Evolutionary conservation across 1,140 invertebrate genomes (phyloP), one percentile per base, ranked within the genome.

Genomic region (Archivesica marissinica): DNA sequence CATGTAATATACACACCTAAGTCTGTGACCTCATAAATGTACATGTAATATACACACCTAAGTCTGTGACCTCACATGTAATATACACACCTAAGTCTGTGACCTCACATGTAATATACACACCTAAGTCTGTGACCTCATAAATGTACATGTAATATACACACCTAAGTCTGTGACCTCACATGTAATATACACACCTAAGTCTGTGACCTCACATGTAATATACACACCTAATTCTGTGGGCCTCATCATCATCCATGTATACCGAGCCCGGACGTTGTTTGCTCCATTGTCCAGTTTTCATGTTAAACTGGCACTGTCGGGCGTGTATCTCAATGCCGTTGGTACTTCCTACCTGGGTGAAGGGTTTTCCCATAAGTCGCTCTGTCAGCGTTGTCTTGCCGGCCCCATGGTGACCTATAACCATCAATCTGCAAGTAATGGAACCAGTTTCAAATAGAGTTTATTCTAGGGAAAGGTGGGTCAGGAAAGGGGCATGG

Each of bases 361-460:
- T 54, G 64, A 78, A 77, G 15, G 56, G 61, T 66, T 85, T 77
- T 50, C 82, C 82, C 82, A 85, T 77, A 0, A 85, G 82, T 41
- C 82, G 50, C 61, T 78, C 75, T 23, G 82, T 85, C 28, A 85
- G 44, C 4, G 74, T 85, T 2, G 82, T 85, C 41, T 85, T 85
- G 20, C 82, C 82, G 15, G 82, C 82, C 0, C 82, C 82, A 68
- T 85, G 75, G 44, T 85, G 82, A 77, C 82, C 82, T 11, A 85
- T 70, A 1, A 85, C 74, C 82, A 85, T 85, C 25, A 85, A 35
- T 64, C 80, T 83, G 52, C 17, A 72, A 56, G 20, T 17, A 3
- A 74, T 9, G 28, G 28, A 47, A 47, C 56, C 56, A 61, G 13
- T 61, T 61, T 61, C 9, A n/a, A 25, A 61, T 17, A 28, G 25